Evolutionary conservation across 2,797 vertebrate species (phyloP), one percentile per base, ranked within the genome.

Genomic region (Chloroceryle inda): DNA sequence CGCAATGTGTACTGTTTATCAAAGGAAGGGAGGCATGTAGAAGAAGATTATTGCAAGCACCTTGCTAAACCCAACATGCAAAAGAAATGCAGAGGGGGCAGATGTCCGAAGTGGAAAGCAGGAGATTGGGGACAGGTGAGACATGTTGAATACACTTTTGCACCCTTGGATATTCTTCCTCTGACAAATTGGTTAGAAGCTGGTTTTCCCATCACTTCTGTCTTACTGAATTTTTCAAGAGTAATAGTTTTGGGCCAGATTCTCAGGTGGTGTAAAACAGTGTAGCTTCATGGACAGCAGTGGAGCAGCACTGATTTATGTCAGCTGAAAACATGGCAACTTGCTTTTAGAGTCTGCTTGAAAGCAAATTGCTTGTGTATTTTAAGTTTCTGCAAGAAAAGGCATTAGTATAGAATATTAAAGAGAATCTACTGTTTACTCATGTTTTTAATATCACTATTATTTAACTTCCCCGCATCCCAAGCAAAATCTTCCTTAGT

Each of bases 81-180:
- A 98, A 99, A 98, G 97, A 98, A 98, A 97, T 99, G 99, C 98
- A 97, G 98, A 97, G 98, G 99, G 72, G 98, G 98, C 95, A 98
- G 98, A 94, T 99, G 99, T 96, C 98, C 99, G 89, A 99, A 99
- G 96, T 99, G 99, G 99, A 99, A 99, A 97, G 98, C 98, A n/a
- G 98, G 98, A 97, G 96, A 97, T 37, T 99, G 99, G 99, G 99
- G 97, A 98, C 98, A 99, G 99, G 99, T 99, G 98, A 98, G 98
- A 96, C 9, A 10, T 0, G 7, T 47, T 80, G 71, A 83, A n/a
- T 96, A 95, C 84, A 62, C 82, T 92, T 89, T 94, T 94, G 50
- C 59, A 67, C 38, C 40, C 22, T 83, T 83, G 53, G 73, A 56
- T 95, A 78, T 47, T 87, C 37, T 40, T 86, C 20, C 52, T 76